These are phyloP conservation scores for Climacteris rufus DNA, from an alignment of 2,113 vertebrate species.

Conservation along the genomic window DNA sequence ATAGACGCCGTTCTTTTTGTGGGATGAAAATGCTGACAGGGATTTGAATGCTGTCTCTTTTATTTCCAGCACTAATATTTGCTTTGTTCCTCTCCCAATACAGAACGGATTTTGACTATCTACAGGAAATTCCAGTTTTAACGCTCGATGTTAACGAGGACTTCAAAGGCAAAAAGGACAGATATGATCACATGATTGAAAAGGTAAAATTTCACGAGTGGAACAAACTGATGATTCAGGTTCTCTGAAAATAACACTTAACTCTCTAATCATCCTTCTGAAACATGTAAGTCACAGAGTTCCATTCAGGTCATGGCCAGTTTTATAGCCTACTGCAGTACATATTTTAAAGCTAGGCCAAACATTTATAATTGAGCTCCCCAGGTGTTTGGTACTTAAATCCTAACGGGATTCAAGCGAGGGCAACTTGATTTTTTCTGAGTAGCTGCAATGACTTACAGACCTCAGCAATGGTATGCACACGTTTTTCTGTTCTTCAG, in stretches of 20 bases:
- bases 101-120: constrained; percentile 87
- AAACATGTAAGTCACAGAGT: neutral
- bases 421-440: neutral
- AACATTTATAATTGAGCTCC: neutral
- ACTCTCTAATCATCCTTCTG: neutral
- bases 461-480: neutral
- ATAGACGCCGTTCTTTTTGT: neutral
- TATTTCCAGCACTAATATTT: neutral
- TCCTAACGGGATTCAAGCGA: neutral
- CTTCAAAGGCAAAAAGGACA: constrained; percentile 77
- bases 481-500: neutral
- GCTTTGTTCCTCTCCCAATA: neutral
- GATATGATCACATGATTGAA: constrained; percentile 80
- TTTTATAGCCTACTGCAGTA: neutral
- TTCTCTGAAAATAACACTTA: neutral
- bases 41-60: neutral
- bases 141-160: constrained; percentile 89
- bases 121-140: constrained; percentile 83
- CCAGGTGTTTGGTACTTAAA: neutral
- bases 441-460: neutral
- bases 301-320: neutral
- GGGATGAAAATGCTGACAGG: neutral
- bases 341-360: neutral
- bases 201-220: constrained; percentile 76
- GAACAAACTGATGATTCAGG: neutral